A percentile compares a stretch with the other conserved stretches of the same genome.
phyloP scores from a whole-genome alignment of 2,797 vertebrate genomes.

The Leptodactylus fallax region DNA sequence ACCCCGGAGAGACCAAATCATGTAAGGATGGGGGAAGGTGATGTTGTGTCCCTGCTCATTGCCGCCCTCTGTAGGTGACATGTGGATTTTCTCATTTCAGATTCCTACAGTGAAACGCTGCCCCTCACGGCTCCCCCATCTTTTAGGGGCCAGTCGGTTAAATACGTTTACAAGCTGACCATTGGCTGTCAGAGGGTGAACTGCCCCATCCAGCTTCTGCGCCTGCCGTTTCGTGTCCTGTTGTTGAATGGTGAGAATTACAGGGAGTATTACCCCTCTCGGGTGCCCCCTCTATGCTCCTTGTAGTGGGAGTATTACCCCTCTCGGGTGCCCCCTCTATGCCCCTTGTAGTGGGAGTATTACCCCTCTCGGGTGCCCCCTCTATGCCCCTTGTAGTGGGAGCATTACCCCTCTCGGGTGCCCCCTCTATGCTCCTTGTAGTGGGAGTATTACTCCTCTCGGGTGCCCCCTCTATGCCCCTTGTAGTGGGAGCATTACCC shows the following conservation, averaged over 20 bases:
- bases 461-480: too few relatives aligned
- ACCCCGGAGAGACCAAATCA: slow-evolving; percentile 95
- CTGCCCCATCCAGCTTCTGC: slow-evolving; percentile 96
- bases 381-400: too few relatives aligned
- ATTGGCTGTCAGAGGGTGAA: slow-evolving; percentile 98
- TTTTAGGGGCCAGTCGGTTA: slow-evolving; percentile 94
- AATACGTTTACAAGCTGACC: slow-evolving; percentile 97
- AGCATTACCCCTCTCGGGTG: too few relatives aligned
- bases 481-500: too few relatives aligned
- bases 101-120: slow-evolving; percentile 91
- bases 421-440: too few relatives aligned
- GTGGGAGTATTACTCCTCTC: too few relatives aligned
- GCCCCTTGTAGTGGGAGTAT: too few relatives aligned
- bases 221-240: slow-evolving; percentile 94
- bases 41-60: background rate
- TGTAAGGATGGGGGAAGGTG: slow-evolving; percentile 75
- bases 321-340: too few relatives aligned
- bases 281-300: too few relatives aligned
- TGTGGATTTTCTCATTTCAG: slow-evolving; percentile 72
- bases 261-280: background rate
- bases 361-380: too few relatives aligned
- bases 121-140: slow-evolving; percentile 92
- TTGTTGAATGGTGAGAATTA: slow-evolving; percentile 85
- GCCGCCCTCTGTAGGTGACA: too few relatives aligned
- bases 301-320: too few relatives aligned